Evolutionary conservation across 2,888 invertebrate genomes (phyloP).

Genomic region (Acleris emargana): DNA sequence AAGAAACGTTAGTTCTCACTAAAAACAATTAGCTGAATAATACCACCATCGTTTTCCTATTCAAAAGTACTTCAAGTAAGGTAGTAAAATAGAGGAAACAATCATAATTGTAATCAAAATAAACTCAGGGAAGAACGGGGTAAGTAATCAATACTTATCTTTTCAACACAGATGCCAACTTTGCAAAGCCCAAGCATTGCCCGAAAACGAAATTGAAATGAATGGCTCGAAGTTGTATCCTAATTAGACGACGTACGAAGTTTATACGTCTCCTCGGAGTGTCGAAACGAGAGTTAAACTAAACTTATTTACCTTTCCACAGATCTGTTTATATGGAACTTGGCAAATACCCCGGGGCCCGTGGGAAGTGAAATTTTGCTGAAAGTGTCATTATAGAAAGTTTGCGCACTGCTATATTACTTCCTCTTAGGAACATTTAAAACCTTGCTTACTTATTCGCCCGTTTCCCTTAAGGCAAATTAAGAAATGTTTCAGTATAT

Average conservation of each 20-base stretch:
- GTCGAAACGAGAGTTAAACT: slow-evolving; percentile 74
- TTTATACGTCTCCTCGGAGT: slow-evolving; percentile 72
- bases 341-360: slow-evolving; percentile 65
- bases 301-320: slow-evolving; percentile 74
- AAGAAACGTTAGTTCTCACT: too few relatives aligned
- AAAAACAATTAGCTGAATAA: too few relatives aligned
- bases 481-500: slow-evolving; percentile 9
- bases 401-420: slow-evolving; percentile 49
- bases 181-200: slow-evolving; percentile 45
- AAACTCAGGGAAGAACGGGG: slow-evolving; percentile 23
- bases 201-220: slow-evolving; percentile 69
- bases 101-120: slow-evolving; percentile 1
- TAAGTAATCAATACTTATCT: slow-evolving; percentile 38
- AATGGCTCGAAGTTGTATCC: slow-evolving; percentile 70
- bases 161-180: slow-evolving; percentile 37
- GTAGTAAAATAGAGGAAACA: too few relatives aligned
- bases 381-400: slow-evolving; percentile 56
- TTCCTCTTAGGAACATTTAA: slow-evolving; percentile 34
- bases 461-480: slow-evolving; percentile 19
- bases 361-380: slow-evolving; percentile 61
- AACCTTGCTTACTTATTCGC: slow-evolving; percentile 25
- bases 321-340: slow-evolving; percentile 72
- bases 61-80: too few relatives aligned
- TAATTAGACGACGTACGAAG: slow-evolving; percentile 69
- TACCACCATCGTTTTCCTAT: too few relatives aligned